These are phyloP conservation scores for Umimayanthus chanpuru DNA, from an alignment of 92 coral and sea anemone species.

Conservation along the genomic window DNA sequence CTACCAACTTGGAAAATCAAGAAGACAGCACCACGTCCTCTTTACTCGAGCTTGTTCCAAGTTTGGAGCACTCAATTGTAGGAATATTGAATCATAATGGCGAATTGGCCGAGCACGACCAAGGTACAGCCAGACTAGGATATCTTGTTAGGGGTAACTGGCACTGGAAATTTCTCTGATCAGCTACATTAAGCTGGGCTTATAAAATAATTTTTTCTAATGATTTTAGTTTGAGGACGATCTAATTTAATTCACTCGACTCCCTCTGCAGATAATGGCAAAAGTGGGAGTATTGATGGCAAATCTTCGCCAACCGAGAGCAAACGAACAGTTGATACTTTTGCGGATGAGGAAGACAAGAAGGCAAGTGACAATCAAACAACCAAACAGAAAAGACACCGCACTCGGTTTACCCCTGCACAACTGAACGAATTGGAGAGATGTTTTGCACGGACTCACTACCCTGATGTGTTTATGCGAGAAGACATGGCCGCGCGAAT, in stretches of 20 bases:
- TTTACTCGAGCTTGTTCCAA: constrained; percentile 92
- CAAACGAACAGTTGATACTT: constrained; percentile 88
- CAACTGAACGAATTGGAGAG: constrained; percentile 96
- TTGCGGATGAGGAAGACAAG: constrained; percentile 89
- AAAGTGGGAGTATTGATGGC: constrained; percentile 81
- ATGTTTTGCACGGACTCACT: constrained; percentile 97
- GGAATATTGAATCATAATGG: constrained; percentile 94
- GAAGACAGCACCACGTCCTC: constrained; percentile 83
- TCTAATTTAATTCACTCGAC: constrained; percentile 90
- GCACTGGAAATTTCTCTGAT: constrained; percentile 92
- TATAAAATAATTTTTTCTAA: constrained; percentile 95
- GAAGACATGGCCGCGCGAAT: constrained; percentile 98
- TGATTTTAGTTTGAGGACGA: constrained; percentile 87
- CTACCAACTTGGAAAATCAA: constrained; percentile 67
- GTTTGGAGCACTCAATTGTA: constrained; percentile 94
- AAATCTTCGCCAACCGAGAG: constrained; percentile 89
- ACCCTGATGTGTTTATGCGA: constrained; percentile 98
- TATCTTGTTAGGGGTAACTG: constrained; percentile 93
- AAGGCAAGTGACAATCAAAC: constrained; percentile 84
- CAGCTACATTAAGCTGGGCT: constrained; percentile 95
- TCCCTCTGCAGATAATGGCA: constrained; percentile 88
- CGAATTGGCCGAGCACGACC: constrained; percentile 78
- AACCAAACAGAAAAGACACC: constrained; percentile 97
- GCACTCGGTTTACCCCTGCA: constrained; percentile 99
- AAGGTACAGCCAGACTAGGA: constrained; percentile 64